phyloP scores from a whole-genome alignment of 2,797 vertebrate genomes.

The Garrulus glandarius region DNA sequence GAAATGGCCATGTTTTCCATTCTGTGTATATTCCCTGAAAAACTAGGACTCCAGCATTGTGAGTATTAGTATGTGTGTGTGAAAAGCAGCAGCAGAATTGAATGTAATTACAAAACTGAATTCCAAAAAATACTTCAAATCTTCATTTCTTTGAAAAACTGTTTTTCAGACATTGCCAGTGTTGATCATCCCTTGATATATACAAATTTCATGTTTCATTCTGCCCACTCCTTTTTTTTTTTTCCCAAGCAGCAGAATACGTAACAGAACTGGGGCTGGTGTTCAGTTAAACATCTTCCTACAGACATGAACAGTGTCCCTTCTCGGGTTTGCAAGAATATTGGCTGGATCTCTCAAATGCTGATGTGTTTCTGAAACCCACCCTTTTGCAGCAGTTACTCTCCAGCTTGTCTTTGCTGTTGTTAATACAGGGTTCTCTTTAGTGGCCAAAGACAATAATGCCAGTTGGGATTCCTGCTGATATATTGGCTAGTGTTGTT shows the following conservation, averaged over 20 bases:
- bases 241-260: background rate
- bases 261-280: background rate
- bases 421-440: background rate
- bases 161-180: background rate
- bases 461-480: background rate
- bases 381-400: background rate
- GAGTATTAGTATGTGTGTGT: background rate
- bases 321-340: background rate
- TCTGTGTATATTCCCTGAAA: background rate
- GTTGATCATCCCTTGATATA: fast-evolving
- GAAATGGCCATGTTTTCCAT: background rate
- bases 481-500: fast-evolving
- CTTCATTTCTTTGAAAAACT: background rate
- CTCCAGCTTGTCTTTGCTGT: background rate
- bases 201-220: background rate
- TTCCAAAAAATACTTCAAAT: background rate
- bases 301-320: background rate
- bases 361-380: background rate
- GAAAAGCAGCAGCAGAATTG: background rate
- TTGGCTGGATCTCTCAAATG: background rate
- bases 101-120: background rate
- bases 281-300: background rate
- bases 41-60: background rate
- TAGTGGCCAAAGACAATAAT: background rate
- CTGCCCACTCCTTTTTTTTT: background rate